Conservation (phyloP, 2,888 invertebrate species). For the Drosophila suboccidentalis region DNA sequence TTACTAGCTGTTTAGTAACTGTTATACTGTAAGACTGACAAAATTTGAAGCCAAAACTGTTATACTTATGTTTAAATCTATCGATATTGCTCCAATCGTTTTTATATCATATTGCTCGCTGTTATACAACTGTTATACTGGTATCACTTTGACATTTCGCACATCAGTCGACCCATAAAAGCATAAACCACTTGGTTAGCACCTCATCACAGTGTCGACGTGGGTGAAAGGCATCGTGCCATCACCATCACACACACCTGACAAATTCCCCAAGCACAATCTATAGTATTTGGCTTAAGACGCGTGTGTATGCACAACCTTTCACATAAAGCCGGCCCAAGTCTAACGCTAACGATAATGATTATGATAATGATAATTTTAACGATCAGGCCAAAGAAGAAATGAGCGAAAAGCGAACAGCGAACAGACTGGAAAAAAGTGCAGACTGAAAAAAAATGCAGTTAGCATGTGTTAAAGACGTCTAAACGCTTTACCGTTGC, state of each 20-base stretch:
- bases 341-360: conserved; percentile 41
- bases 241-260: conserved; percentile 10
- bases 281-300: conserved; percentile 26
- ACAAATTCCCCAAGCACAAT: conserved; percentile 45
- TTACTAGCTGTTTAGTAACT: too few relatives aligned
- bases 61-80: too few relatives aligned
- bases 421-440: conserved; percentile 17
- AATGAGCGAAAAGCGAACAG: conserved; percentile 26
- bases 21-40: too few relatives aligned
- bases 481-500: conserved; percentile 69
- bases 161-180: conserved; percentile 13
- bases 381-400: conserved; percentile 50
- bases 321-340: conserved; percentile 55
- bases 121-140: conserved; percentile 24
- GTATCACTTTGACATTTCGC: conserved; percentile 18
- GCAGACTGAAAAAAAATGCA: conserved; percentile 58
- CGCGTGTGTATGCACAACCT: conserved; percentile 57
- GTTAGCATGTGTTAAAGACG: conserved; percentile 70
- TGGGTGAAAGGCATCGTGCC: conserved; percentile 65
- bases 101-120: neutral
- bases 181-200: conserved; percentile 18
- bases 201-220: conserved; percentile 22
- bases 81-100: neutral
- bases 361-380: conserved; percentile 73
- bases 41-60: too few relatives aligned